phyloP scores from a whole-genome alignment of 1,140 invertebrate species.

The Apis laboriosa region DNA sequence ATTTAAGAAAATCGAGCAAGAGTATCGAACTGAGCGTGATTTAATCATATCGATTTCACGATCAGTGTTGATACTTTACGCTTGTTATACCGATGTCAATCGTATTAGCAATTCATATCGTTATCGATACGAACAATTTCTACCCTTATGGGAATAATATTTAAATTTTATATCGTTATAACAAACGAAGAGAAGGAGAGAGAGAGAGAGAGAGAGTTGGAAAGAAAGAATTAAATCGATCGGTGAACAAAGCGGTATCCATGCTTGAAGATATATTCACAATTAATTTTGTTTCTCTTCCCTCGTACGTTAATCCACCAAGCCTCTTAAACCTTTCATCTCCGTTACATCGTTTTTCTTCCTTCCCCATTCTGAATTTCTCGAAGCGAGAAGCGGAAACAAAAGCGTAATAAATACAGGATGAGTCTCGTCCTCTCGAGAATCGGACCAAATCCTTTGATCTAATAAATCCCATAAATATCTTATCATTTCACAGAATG shows the following conservation, averaged over 20 bases:
- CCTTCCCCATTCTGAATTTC: too few relatives aligned
- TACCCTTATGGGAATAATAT: background rate
- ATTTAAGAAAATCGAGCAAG: too few relatives aligned
- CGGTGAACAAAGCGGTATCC: background rate
- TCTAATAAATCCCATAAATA: background rate
- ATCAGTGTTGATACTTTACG: background rate
- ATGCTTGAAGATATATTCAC: background rate
- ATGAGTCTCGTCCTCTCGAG: background rate
- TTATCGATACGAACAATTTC: background rate
- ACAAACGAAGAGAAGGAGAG: background rate
- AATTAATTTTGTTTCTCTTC: background rate
- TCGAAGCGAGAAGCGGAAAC: background rate
- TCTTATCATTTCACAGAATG: too few relatives aligned
- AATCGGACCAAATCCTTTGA: background rate
- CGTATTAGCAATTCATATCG: background rate
- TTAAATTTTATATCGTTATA: background rate
- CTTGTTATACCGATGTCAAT: background rate
- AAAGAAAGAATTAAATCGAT: background rate
- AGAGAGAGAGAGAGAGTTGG: too few relatives aligned
- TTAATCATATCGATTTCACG: too few relatives aligned
- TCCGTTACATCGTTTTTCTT: background rate
- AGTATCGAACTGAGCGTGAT: too few relatives aligned
- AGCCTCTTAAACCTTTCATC: background rate
- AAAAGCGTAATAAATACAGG: background rate
- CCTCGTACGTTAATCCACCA: background rate